These are phyloP conservation scores for Brachionus rotundiformis DNA, from an alignment of 1,140 invertebrate genomes.

Conservation along the genomic window DNA sequence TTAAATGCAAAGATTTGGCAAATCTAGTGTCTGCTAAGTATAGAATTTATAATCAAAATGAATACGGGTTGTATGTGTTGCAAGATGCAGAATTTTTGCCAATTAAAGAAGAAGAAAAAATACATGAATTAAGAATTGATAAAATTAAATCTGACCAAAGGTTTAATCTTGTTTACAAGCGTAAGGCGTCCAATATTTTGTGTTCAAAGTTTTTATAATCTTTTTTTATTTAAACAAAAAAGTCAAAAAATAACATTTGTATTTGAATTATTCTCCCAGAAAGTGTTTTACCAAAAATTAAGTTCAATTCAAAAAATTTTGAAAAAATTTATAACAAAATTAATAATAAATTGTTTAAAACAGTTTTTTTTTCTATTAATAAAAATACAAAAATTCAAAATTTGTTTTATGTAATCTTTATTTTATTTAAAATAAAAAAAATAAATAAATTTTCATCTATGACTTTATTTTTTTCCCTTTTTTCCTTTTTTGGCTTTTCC, in stretches of 20 bases:
- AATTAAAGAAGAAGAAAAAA: not conserved
- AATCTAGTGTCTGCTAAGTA: conserved; percentile 1
- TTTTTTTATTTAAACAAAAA: not conserved
- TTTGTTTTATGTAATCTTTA: too few relatives aligned
- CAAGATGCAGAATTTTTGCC: not conserved
- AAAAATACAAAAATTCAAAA: too few relatives aligned
- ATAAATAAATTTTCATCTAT: not conserved
- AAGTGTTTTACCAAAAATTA: too few relatives aligned
- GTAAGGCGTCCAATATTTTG: conserved; percentile 22
- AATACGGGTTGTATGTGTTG: not conserved
- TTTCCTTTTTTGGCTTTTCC: conserved; percentile 51
- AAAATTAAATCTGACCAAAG: not conserved
- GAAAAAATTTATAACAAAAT: too few relatives aligned
- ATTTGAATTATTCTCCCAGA: not conserved
- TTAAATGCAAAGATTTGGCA: conserved; percentile 1
- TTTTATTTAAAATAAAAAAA: not conserved
- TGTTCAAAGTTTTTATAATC: conserved; percentile 21
- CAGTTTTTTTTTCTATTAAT: too few relatives aligned
- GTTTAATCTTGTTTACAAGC: conserved; percentile 23
- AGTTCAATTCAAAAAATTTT: too few relatives aligned
- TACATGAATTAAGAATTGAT: not conserved
- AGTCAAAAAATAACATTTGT: not conserved
- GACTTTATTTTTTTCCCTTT: conserved; percentile 33
- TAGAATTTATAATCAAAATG: not conserved
- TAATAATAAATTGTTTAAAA: too few relatives aligned